Conservation (phyloP, 2,797 vertebrate species). For the Pygocentrus nattereri region DNA sequence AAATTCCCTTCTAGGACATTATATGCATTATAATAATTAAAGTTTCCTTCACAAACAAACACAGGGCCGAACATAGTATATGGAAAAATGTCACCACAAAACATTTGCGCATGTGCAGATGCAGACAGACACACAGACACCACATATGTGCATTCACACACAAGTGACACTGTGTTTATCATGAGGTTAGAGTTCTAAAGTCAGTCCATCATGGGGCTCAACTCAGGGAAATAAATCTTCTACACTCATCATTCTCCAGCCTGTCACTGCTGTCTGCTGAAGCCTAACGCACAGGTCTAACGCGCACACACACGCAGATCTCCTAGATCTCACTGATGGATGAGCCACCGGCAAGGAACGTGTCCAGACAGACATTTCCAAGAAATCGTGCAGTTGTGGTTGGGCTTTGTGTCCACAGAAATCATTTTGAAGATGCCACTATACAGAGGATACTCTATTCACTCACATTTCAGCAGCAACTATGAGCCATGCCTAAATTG, state of each 20-base stretch:
- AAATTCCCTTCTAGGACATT: too few species aligned
- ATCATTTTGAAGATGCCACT: conserved; percentile 23
- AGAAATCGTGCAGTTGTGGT: conserved; percentile 34
- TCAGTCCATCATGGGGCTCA: conserved; percentile 51
- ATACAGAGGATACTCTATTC: conserved; percentile 1
- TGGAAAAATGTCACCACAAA: neutral
- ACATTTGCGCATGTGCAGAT: neutral
- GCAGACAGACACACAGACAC: conserved; percentile 10
- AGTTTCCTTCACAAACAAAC: neutral
- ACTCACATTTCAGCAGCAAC: conserved; percentile 3
- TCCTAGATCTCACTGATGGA: conserved; percentile 44
- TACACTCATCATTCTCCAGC: conserved; percentile 41
- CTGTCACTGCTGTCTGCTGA: conserved; percentile 31
- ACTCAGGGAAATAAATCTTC: conserved; percentile 56
- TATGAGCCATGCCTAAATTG: conserved; percentile 9
- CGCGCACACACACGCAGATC: conserved; percentile 15
- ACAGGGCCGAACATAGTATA: neutral
- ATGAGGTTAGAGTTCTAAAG: conserved; percentile 34
- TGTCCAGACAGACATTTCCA: conserved; percentile 40
- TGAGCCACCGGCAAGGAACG: conserved; percentile 46
- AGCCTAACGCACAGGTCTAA: neutral
- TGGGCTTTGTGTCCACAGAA: conserved; percentile 18
- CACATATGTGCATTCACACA: neutral
- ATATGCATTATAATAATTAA: neutral
- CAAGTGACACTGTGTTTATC: conserved; percentile 42